phyloP scores from a whole-genome alignment of 2,797 vertebrate species.

The Stomatorhinus walkeri region DNA sequence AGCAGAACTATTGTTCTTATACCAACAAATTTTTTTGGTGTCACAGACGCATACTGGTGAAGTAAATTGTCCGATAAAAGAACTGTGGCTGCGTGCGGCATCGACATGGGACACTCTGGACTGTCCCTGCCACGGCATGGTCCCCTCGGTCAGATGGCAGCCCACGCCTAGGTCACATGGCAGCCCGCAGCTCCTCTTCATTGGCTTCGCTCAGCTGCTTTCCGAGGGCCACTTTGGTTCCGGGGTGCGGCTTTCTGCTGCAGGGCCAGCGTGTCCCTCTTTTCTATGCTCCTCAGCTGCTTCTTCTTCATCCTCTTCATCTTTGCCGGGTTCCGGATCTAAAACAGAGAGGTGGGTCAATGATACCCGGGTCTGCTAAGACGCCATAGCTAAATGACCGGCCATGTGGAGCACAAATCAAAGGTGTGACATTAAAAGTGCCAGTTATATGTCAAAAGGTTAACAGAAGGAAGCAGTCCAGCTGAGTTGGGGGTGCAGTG shows the following conservation, averaged over 20 bases:
- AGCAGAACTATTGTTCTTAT: not conserved
- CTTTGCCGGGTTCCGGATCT: constrained; percentile 88
- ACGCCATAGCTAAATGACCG: not conserved
- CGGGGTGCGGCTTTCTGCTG: constrained; percentile 61
- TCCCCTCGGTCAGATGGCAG: not conserved
- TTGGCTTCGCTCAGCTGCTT: constrained; percentile 9
- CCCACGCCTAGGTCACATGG: not conserved
- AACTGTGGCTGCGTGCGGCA: not conserved
- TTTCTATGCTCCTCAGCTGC: constrained; percentile 77
- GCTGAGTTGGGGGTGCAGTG: not conserved
- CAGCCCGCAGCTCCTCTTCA: not conserved
- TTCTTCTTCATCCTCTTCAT: constrained; percentile 90
- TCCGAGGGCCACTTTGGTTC: constrained; percentile 35
- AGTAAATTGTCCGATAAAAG: not conserved
- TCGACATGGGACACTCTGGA: not conserved
- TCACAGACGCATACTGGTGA: not conserved
- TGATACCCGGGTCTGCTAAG: not conserved
- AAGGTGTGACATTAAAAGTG: not conserved
- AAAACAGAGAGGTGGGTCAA: not conserved
- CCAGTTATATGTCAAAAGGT: too few relatives aligned
- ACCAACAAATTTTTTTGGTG: not conserved
- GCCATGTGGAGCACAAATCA: not conserved
- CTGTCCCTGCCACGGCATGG: not conserved
- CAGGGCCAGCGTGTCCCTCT: constrained; percentile 77
- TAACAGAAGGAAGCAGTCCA: not conserved